Conservation (phyloP, 1,140 invertebrate species). For the Cephus cinctus region DNA sequence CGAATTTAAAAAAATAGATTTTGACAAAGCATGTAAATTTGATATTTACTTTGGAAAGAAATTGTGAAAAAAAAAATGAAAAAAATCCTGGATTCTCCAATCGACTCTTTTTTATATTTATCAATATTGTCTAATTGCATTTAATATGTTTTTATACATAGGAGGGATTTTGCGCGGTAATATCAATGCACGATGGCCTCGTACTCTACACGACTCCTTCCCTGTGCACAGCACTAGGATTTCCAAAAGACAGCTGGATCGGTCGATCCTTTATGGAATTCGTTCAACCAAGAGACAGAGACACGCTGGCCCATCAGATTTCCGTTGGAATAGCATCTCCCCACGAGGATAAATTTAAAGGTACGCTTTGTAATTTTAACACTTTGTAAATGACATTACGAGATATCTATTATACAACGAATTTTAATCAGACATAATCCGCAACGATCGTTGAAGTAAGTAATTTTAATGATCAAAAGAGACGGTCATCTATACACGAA, state of each 20-base stretch:
- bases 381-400: not conserved
- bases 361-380: too few relatives aligned
- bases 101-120: not conserved
- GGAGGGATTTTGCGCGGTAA: slow-evolving; percentile 75
- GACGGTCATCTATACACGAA: too few relatives aligned
- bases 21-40: too few relatives aligned
- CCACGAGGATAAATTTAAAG: slow-evolving; percentile 33
- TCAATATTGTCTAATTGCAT: too few relatives aligned
- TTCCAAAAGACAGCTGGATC: slow-evolving; percentile 81
- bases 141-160: slow-evolving; percentile 31
- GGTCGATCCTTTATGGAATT: slow-evolving; percentile 85
- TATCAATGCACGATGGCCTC: slow-evolving; percentile 80
- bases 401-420: not conserved
- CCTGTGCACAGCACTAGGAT: slow-evolving; percentile 71
- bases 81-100: too few relatives aligned
- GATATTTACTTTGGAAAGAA: too few relatives aligned
- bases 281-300: slow-evolving; percentile 74
- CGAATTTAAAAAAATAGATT: too few relatives aligned
- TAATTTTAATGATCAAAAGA: too few relatives aligned
- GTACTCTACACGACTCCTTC: slow-evolving; percentile 75
- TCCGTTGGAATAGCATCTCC: slow-evolving; percentile 48
- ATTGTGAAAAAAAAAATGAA: too few relatives aligned
- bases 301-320: slow-evolving; percentile 63
- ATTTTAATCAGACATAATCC: too few relatives aligned
- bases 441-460: too few relatives aligned